phyloP scores from a whole-genome alignment of 1,140 invertebrate species.

The Caenorhabditis latens region DNA sequence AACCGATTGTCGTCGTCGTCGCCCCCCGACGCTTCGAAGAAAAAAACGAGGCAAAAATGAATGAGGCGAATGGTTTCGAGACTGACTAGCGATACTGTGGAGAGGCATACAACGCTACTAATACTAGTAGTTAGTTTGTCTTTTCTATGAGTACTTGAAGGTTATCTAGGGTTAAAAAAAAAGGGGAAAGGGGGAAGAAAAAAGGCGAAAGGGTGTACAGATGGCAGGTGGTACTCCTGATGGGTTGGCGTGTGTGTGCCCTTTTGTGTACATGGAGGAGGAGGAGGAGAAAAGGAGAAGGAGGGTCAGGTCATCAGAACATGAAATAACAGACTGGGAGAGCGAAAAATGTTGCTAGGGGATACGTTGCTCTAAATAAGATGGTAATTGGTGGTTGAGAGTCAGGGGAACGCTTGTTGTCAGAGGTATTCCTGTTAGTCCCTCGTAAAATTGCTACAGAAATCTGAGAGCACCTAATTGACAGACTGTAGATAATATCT shows the following conservation, averaged over 20 bases:
- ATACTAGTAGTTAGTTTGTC: background rate
- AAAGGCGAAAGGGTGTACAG: conserved; percentile 14
- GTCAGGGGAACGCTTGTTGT: too few species aligned
- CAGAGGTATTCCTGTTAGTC: too few species aligned
- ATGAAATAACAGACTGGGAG: background rate
- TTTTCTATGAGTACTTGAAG: conserved; percentile 14
- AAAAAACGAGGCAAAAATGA: conserved; percentile 40
- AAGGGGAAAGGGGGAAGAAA: background rate
- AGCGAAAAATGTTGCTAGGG: background rate
- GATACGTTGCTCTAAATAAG: background rate
- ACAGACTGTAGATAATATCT: too few species aligned
- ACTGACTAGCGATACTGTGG: background rate
- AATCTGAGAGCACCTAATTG: too few species aligned
- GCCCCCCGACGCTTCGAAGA: background rate
- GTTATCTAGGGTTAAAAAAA: conserved; percentile 30
- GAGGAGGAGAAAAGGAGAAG: background rate
- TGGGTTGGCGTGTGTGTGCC: conserved; percentile 15
- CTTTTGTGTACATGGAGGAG: conserved; percentile 26
- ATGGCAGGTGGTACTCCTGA: conserved; percentile 35
- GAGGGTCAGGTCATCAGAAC: conserved; percentile 12
- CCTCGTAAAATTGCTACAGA: too few species aligned
- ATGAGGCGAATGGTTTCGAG: conserved; percentile 37
- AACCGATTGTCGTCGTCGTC: conserved; percentile 15
- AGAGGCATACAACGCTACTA: background rate
- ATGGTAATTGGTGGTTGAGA: too few species aligned